Base-by-base conservation (phyloP, 2,888 invertebrate species). In the Eristalis pertinax region DNA sequence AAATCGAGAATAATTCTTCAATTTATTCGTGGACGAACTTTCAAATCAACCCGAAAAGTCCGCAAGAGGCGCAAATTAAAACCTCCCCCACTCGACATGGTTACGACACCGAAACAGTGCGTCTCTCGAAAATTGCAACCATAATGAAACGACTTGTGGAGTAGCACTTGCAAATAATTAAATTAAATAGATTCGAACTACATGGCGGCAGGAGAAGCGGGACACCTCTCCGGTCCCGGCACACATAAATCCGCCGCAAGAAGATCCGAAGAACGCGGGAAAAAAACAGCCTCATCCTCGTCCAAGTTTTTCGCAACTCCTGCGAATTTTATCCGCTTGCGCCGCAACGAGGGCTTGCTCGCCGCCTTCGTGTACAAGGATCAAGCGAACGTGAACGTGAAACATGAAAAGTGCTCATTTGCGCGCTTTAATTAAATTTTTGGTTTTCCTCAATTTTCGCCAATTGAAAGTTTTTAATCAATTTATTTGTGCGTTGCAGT, bases 401-500 rank as follows among this genome's bases (percentile, higher is more conserved):
- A n/a, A 4, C 26, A 70, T 78, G 72, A 83, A 87, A 87, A 83
- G 78, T 65, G 72, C 79, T 87, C 87, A 73, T 83, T 83, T 80
- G 79, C 68, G 79, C 68, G 76, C 62, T 80, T 68, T 84, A 87
- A 87, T 87, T 87, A 84, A 79, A 73, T 87, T 84, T 80, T 82
- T 70, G 79, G 83, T 76, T 79, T 80, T 83, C 72, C 72, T 76
- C 73, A 84, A 84, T 87, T 87, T 87, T 73, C 75, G 73, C 75
- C 75, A 72, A 87, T 87, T 87, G 87, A 87, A 87, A 87, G 72
- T 87, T 87, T 50, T 84, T 87, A 87, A 87, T 87, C 87, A 87
- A 87, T 87, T 87, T 87, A 84, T 87, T 87, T 87, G 76, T 80
- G 76, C 76, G 82, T 82, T 29, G 38, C 69, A 84, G 60, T 26